Conservation (phyloP, 2,113 vertebrate species). For the Muscicapa adusta region DNA sequence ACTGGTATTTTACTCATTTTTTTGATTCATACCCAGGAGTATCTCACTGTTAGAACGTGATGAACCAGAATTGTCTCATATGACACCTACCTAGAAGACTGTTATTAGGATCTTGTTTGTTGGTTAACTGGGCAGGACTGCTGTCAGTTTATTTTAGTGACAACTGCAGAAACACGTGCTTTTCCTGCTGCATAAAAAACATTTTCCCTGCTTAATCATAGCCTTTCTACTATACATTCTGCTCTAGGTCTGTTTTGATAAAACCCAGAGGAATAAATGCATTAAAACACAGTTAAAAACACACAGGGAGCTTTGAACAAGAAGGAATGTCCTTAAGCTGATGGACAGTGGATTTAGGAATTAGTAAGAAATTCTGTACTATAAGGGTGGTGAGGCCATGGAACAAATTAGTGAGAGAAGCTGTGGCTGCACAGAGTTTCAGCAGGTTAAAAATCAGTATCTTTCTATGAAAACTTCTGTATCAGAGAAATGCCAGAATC, state of each 20-base stretch:
- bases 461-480: not conserved
- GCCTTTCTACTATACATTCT: not conserved
- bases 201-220: not conserved
- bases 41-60: constrained; percentile 12
- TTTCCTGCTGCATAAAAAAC: not conserved
- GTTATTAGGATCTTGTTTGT: constrained; percentile 20
- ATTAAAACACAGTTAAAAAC: not conserved
- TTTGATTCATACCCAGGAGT: not conserved
- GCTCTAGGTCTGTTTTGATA: not conserved
- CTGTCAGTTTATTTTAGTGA: constrained; percentile 37
- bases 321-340: not conserved
- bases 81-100: not conserved
- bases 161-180: not conserved
- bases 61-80: constrained; percentile 13
- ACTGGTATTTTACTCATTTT: not conserved
- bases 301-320: not conserved
- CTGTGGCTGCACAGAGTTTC: not conserved
- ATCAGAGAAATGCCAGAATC: not conserved
- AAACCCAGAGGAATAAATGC: not conserved
- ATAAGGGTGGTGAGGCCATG: not conserved
- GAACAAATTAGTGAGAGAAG: not conserved
- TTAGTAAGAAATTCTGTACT: not conserved
- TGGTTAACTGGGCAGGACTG: constrained; percentile 32
- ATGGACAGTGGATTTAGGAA: not conserved
- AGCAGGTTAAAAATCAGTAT: not conserved